Base-by-base conservation (phyloP, 2,113 vertebrate species). In the Serilophus lunatus region DNA sequence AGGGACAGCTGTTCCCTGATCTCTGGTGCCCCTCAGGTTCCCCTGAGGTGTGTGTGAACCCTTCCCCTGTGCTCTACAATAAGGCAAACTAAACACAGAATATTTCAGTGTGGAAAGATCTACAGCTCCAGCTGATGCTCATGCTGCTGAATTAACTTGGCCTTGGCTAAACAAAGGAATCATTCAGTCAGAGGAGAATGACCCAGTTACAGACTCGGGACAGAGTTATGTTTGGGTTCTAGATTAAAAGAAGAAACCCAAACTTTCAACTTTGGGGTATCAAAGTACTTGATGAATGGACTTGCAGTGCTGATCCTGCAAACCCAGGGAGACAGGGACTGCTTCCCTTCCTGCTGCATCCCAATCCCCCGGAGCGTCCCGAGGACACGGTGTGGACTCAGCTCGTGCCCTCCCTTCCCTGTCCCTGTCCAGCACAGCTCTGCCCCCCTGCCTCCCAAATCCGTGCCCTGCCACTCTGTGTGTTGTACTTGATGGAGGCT, bases 151-250 rank as follows among this genome's bases (percentile, higher is more conserved):
- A 82, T 93, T 91, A 88, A 84, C 82, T 72, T 60, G 75, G 86
- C 57, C 47, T 64, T 42, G 51, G 84, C 28, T 42, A 40, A n/a
- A 97, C 95, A 97, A 97, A 97, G 94, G 82, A 81, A 54, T 68
- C 93, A 88, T 97, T 96, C 90, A 97, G 75, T 35, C 64, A 26
- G 81, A 85, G 80, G 57, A 92, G 84, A 95, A 79, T 40, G 83
- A 91, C 72, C 79, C 92, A 88, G 68, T 85, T 93, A 88, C 84
- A 49, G 78, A 25, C 51, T 88, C 4, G 7, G 71, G 65, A 35
- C 71, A 56, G 77, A 76, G 83, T 68, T 91, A 71, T 74, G 95
- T 87, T 83, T 40, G n/a, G 13, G 10, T 82, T 81, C 78, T 29
- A 57, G 57, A 66, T 33, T 50, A 70, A 81, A 80, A 74, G 49